phyloP scores from a whole-genome alignment of 2,113 vertebrate genomes.

The Heterocephalus glaber region DNA sequence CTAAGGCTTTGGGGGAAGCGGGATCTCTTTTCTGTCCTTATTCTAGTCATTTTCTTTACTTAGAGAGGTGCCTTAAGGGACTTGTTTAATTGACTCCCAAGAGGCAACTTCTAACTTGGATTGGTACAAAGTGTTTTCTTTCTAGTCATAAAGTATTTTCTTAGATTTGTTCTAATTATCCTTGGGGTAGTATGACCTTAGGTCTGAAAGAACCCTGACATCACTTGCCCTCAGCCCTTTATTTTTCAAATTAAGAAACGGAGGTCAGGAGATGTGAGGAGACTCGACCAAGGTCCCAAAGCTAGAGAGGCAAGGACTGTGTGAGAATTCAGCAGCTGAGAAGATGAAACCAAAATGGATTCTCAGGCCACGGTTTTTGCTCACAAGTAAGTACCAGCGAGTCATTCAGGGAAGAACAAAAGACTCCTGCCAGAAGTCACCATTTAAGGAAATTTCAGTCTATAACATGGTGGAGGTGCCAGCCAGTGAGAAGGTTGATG shows the following conservation, averaged over 20 bases:
- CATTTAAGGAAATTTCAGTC: background rate
- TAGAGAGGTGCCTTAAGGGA: conserved; percentile 48
- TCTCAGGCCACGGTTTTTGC: background rate
- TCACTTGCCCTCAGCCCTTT: background rate
- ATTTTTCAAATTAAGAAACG: conserved; percentile 13
- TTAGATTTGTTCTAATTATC: conserved; percentile 52
- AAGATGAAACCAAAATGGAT: background rate
- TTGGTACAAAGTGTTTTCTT: conserved; percentile 53
- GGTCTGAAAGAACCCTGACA: background rate
- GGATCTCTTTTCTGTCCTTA: conserved; percentile 11
- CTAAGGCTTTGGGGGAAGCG: background rate
- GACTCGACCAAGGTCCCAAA: background rate
- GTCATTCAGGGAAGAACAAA: background rate
- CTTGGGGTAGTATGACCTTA: background rate
- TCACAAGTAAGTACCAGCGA: background rate
- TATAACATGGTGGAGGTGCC: background rate
- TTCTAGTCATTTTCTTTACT: conserved; percentile 58
- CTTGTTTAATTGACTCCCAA: conserved; percentile 57
- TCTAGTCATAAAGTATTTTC: conserved; percentile 56
- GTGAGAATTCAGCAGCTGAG: background rate
- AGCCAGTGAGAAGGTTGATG: background rate
- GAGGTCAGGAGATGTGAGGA: conserved; percentile 8
- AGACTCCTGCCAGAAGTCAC: background rate
- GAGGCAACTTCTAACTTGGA: conserved; percentile 64
- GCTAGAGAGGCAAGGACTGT: background rate